Conservation (phyloP, 2,797 vertebrate species). For the Cyclura pinguis region DNA sequence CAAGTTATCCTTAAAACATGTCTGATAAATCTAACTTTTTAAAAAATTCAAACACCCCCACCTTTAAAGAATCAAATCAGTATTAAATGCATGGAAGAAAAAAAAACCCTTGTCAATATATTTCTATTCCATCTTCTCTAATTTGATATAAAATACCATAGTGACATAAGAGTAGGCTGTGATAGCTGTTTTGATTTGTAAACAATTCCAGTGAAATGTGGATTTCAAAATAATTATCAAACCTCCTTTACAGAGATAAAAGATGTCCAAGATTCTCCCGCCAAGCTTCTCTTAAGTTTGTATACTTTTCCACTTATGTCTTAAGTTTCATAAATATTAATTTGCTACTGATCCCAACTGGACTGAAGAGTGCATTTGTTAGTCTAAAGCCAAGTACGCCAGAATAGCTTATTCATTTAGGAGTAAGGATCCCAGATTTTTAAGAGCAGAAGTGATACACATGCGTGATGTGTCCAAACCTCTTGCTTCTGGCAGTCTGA, state of each 20-base stretch:
- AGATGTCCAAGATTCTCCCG: background rate
- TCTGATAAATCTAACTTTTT: background rate
- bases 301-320: background rate
- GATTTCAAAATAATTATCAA: conserved; percentile 4
- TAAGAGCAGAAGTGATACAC: background rate
- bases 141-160: background rate
- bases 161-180: background rate
- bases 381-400: background rate
- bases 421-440: background rate
- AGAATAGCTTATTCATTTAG: background rate
- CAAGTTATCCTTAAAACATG: conserved; percentile 29
- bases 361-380: background rate
- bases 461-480: too few species aligned
- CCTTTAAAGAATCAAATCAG: background rate
- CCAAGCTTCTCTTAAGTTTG: background rate
- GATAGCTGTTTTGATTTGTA: background rate
- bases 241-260: background rate
- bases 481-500: background rate
- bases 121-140: conserved; percentile 5
- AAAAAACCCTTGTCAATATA: background rate
- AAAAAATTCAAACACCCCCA: background rate
- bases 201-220: background rate
- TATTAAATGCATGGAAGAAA: background rate
- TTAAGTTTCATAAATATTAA: background rate
- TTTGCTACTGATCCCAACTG: background rate